phyloP scores from a whole-genome alignment of 2,888 invertebrate genomes.

The Eueremaeus valkanovi region DNA sequence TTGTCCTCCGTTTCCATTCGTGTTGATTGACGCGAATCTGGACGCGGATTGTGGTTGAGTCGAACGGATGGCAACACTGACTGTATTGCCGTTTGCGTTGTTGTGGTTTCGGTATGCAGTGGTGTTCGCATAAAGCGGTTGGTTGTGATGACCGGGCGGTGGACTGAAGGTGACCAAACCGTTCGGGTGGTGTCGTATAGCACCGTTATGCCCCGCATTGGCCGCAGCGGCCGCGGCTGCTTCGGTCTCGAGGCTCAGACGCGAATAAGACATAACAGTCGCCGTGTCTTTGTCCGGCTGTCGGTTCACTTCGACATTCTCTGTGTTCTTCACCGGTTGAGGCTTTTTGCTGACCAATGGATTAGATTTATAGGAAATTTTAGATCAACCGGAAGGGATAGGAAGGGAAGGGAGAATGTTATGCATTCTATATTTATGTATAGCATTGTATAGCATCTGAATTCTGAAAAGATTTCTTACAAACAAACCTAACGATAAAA shows the following conservation, averaged over 20 bases:
- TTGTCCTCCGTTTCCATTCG: slow-evolving; percentile 2
- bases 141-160: slow-evolving; percentile 41
- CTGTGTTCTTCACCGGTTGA: slow-evolving; percentile 43
- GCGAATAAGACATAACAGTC: slow-evolving; percentile 46
- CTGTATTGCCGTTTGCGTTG: slow-evolving; percentile 31
- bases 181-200: slow-evolving; percentile 46
- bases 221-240: slow-evolving; percentile 41
- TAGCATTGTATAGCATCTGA: too few relatives aligned
- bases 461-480: too few relatives aligned
- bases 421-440: too few relatives aligned
- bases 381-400: too few relatives aligned
- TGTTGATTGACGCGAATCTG: slow-evolving; percentile 34
- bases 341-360: slow-evolving; percentile 43
- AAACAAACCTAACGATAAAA: too few relatives aligned
- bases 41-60: slow-evolving; percentile 30
- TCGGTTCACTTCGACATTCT: slow-evolving; percentile 44
- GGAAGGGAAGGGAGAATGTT: too few relatives aligned
- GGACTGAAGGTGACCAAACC: slow-evolving; percentile 47
- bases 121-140: slow-evolving; percentile 47
- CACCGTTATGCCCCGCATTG: slow-evolving; percentile 40
- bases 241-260: slow-evolving; percentile 43
- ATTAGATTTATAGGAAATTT: slow-evolving; percentile 18
- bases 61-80: slow-evolving; percentile 37
- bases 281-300: slow-evolving; percentile 45
- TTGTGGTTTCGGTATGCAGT: not conserved